Base-by-base conservation (phyloP, 2,113 vertebrate species). In the Pteronura brasiliensis region DNA sequence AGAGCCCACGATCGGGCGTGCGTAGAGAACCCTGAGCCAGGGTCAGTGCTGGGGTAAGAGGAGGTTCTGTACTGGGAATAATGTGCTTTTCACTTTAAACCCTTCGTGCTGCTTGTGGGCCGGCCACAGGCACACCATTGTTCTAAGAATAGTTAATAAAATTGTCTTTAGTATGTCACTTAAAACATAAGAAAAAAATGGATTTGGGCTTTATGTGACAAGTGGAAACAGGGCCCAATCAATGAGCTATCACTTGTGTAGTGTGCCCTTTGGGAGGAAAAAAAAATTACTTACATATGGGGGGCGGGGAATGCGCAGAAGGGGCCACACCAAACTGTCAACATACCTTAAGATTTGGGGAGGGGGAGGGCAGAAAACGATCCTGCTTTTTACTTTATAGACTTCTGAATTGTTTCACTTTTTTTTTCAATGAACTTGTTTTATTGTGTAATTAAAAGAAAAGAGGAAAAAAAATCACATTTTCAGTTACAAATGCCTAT, bases 1-100 rank as follows among this genome's bases (percentile, higher is more conserved):
- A 12, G 27, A 77, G 18, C 34, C 23, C 57, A 18, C 0, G 0
- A 17, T 17, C 3, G 1, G 11, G 36, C 27, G 23, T 4, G 1
- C 65, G 3, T 34, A 71, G 63, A 81, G 86, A 31, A 21, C 39
- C 13, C 63, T 34, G 47, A 57, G 15, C 18, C 29, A 39, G 13
- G 49, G 39, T 76, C 34, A 27, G 59, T 44, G 11, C 25, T 6
- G 20, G 39, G 6, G 14, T 18, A 11, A 39, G 49, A 59, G 21
- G 0, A 2, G 17, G 25, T 7, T 69, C 61, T 34, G n/a, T 12
- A 21, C 25, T 8, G 3, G n/a, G 39, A 21, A 67, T 52, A 31
- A 39, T 10, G 36, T 1, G 0, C 27, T 25, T 47, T 39, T 71
- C 34, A 21, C 14, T 7, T 23, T 21, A 81, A 49, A 63, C 11